Conservation (phyloP, 2,113 vertebrate species). For the Halcyon senegalensis region DNA sequence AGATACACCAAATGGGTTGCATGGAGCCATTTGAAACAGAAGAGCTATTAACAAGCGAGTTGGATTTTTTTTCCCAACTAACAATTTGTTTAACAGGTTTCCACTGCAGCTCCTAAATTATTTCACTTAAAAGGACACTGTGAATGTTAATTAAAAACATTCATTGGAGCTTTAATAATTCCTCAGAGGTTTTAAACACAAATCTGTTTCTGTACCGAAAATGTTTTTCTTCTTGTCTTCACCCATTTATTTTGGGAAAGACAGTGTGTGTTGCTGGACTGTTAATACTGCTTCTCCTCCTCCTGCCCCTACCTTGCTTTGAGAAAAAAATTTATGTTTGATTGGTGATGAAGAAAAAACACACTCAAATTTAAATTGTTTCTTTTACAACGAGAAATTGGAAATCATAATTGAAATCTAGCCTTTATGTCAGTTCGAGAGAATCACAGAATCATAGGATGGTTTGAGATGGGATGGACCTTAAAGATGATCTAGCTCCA, state of each 20-base stretch:
- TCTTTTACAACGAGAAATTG: neutral
- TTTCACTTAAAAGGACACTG: conserved; percentile 49
- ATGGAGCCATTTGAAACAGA: neutral
- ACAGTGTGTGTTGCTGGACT: neutral
- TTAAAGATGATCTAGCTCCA: too few relatives aligned
- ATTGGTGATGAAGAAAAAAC: neutral
- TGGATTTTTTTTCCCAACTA: conserved; percentile 2
- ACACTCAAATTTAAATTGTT: neutral
- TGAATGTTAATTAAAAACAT: conserved; percentile 62
- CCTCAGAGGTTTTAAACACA: conserved; percentile 38
- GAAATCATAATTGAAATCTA: neutral
- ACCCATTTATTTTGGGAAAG: conserved; percentile 1
- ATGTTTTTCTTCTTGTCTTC: conserved; percentile 6
- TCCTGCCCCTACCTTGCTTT: neutral
- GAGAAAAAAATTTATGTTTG: neutral
- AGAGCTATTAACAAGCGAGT: neutral
- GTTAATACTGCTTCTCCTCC: neutral
- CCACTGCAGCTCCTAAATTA: neutral
- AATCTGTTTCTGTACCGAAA: conserved; percentile 44
- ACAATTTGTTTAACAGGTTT: conserved; percentile 55
- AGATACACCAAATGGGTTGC: neutral
- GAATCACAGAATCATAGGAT: too few relatives aligned
- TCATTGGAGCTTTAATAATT: conserved; percentile 55
- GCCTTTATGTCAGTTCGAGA: neutral
- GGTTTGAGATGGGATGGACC: too few relatives aligned